Evolutionary conservation across 2,113 vertebrate genomes (phyloP).

Genomic region (Oreochromis spilurus): DNA sequence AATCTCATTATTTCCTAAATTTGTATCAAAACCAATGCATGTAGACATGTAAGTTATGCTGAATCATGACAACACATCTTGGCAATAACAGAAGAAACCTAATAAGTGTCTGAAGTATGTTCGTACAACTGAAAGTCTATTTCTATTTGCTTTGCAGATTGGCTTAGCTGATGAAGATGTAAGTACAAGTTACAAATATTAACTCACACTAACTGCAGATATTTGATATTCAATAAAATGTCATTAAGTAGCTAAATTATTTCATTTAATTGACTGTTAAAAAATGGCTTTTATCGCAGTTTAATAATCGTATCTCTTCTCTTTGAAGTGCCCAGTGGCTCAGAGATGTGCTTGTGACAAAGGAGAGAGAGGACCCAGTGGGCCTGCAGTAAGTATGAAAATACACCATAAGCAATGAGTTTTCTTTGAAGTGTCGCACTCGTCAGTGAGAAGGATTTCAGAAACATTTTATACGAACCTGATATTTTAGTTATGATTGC

Average conservation of each 20-base stretch:
- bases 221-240: neutral
- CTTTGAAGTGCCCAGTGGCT: constrained; percentile 79
- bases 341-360: constrained; percentile 83
- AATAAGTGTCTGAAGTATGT: neutral
- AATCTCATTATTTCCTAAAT: neutral
- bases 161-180: constrained; percentile 81
- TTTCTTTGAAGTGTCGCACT: constrained; percentile 15
- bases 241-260: neutral
- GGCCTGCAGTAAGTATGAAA: constrained; percentile 79
- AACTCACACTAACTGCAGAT: neutral
- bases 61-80: neutral
- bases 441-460: neutral
- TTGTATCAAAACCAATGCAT: neutral
- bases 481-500: constrained; percentile 8
- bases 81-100: neutral
- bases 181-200: constrained; percentile 35
- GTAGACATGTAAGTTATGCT: neutral
- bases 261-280: neutral
- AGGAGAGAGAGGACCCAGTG: constrained; percentile 80
- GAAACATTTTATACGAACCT: constrained; percentile 7
- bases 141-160: constrained; percentile 71
- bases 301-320: constrained; percentile 15
- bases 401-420: neutral
- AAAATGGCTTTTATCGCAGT: neutral
- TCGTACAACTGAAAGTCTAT: neutral